A percentile compares a stretch with the other conserved stretches of the same genome.
phyloP scores from a whole-genome alignment of 1,140 invertebrate genomes.

The Drosophila lacteicornis region DNA sequence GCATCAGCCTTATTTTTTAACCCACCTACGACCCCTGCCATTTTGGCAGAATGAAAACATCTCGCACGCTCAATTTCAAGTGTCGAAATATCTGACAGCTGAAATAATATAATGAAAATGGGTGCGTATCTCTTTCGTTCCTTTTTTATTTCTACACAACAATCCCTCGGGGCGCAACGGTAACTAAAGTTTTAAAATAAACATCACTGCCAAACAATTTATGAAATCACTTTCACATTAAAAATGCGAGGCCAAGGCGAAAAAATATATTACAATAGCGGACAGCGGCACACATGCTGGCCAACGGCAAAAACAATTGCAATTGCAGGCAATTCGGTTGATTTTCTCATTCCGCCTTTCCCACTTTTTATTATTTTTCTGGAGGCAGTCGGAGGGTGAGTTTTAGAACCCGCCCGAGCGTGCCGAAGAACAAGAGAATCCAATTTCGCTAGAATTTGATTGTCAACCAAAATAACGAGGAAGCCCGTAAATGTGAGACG shows the following conservation, averaged over 20 bases:
- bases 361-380: slow-evolving; percentile 51
- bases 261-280: slow-evolving; percentile 40
- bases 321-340: slow-evolving; percentile 67
- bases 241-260: slow-evolving; percentile 40
- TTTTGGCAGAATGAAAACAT: slow-evolving; percentile 64
- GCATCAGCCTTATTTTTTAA: slow-evolving; percentile 18
- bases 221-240: slow-evolving; percentile 77
- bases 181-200: slow-evolving; percentile 67
- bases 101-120: slow-evolving; percentile 75
- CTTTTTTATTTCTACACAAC: slow-evolving; percentile 4
- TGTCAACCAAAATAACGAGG: slow-evolving; percentile 77
- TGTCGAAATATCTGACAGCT: slow-evolving; percentile 78
- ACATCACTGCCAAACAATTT: slow-evolving; percentile 46
- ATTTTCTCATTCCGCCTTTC: slow-evolving; percentile 35
- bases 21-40: slow-evolving; percentile 35
- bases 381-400: slow-evolving; percentile 21
- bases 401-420: slow-evolving; percentile 33
- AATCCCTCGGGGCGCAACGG: slow-evolving; percentile 28
- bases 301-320: slow-evolving; percentile 56
- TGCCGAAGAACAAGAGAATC: slow-evolving; percentile 67
- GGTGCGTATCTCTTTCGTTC: slow-evolving; percentile 22
- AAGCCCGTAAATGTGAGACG: slow-evolving; percentile 37
- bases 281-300: slow-evolving; percentile 59
- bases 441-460: slow-evolving; percentile 81
- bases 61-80: slow-evolving; percentile 76